Evolutionary conservation across 1,140 invertebrate species (phyloP), one percentile per base, ranked within the genome.

Genomic region (Panonychus citri): DNA sequence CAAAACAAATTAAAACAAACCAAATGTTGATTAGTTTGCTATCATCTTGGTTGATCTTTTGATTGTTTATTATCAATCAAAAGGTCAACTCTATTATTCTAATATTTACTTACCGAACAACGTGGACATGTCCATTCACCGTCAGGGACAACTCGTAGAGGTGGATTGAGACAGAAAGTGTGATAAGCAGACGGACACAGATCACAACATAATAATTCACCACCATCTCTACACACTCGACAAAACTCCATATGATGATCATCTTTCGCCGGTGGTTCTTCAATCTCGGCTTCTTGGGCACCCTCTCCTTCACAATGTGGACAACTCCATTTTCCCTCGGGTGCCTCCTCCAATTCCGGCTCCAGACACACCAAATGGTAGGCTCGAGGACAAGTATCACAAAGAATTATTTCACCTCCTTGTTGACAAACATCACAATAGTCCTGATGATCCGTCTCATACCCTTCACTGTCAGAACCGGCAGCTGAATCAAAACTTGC

Each of bases 401-500:
- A 99, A 3, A 99, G 76, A 57, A 99, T 97, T 57, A 99, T 98
- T 73, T 99, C 95, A 34, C 95, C 95, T 46, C 94, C 95, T 78
- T 98, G 93, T 69, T 98, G 91, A 69, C 95, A 99, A n/a, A 97
- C 93, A 72, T 97, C 93, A 69, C 93, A 97, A 69, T 96, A 99
- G 70, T 99, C 94, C 72, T 99, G 93, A 72, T 99, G 94, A 68
- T 98, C 89, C 54, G 81, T 81, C 71, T 81, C 78, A 67, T 81
- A 78, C 68, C 86, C 86, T 63, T 86, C 82, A 53, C 69, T 71
- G 50, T 72, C 72, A 57, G 84, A 83, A 63, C 84, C 82, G 26
- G 26, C 34, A 30, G 27, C 59, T 0, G 52, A 53, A 17, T 83
- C 82, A 62, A 84, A 84, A 64, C 83, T 84, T 26, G 78, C 81